Conservation (phyloP, 2,113 vertebrate species). For the Apus apus region DNA sequence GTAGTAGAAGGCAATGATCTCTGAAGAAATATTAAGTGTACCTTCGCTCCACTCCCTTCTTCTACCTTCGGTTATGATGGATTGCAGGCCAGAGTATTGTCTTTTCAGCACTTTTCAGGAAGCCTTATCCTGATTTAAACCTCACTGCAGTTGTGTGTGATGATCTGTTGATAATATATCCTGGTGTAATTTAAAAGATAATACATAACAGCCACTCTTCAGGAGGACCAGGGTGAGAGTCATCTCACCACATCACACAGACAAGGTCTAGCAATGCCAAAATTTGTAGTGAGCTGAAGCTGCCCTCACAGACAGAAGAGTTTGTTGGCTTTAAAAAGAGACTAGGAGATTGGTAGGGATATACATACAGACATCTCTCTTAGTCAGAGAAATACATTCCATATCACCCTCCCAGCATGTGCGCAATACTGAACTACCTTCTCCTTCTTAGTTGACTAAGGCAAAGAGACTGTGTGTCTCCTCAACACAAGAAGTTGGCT, state of each 20-base stretch:
- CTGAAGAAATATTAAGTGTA: not conserved
- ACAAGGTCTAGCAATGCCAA: not conserved
- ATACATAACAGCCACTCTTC: not conserved
- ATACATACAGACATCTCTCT: not conserved
- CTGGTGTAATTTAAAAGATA: not conserved
- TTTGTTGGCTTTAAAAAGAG: not conserved
- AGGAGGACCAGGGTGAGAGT: not conserved
- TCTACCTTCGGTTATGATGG: not conserved
- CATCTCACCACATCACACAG: rapidly evolving
- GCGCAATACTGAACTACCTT: not conserved
- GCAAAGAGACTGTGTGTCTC: rapidly evolving
- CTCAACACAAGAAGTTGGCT: not conserved
- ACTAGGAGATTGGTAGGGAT: not conserved
- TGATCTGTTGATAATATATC: not conserved
- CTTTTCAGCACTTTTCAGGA: not conserved
- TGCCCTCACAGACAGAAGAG: not conserved
- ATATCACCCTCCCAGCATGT: rapidly evolving
- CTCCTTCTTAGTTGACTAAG: not conserved
- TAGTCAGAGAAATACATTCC: not conserved
- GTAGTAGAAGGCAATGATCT: not conserved
- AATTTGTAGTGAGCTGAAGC: not conserved
- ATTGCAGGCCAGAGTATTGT: not conserved
- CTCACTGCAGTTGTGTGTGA: rapidly evolving
- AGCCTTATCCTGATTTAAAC: not conserved
- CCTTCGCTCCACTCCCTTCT: not conserved